Evolutionary conservation across 2,113 vertebrate genomes (phyloP).

Genomic region (Odocoileus virginianus): DNA sequence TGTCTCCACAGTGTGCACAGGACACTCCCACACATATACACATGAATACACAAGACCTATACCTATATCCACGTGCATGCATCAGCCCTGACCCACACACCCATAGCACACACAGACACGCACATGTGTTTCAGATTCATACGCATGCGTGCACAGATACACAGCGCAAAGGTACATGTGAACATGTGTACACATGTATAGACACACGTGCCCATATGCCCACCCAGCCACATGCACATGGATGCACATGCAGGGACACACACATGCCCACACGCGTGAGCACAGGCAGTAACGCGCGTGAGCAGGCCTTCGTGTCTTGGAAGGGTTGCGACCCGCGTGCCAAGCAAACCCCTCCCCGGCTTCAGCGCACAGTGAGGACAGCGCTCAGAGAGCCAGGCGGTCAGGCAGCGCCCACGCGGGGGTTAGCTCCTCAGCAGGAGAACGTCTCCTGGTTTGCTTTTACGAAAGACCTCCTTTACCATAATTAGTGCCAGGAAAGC

Average conservation of each 20-base stretch:
- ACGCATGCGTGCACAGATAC: accelerated
- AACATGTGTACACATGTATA: accelerated
- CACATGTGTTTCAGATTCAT: accelerated
- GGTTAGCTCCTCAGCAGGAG: background rate
- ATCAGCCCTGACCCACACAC: accelerated
- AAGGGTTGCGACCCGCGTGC: accelerated
- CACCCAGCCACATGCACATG: accelerated
- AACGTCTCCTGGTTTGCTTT: accelerated
- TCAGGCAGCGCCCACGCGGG: accelerated
- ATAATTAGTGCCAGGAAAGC: slow-evolving; percentile 24
- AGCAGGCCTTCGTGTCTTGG: accelerated
- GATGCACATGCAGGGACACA: accelerated
- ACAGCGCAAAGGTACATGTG: accelerated
- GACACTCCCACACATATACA: accelerated
- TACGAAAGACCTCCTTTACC: background rate
- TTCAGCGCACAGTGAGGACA: accelerated
- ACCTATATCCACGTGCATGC: accelerated
- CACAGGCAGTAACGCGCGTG: accelerated
- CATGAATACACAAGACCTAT: background rate
- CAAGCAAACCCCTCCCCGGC: accelerated
- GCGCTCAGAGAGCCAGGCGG: accelerated
- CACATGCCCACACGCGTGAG: accelerated
- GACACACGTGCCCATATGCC: accelerated
- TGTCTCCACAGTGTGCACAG: background rate
- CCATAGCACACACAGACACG: background rate